phyloP scores from a whole-genome alignment of 2,113 vertebrate species.

The Bambusicola thoracicus region DNA sequence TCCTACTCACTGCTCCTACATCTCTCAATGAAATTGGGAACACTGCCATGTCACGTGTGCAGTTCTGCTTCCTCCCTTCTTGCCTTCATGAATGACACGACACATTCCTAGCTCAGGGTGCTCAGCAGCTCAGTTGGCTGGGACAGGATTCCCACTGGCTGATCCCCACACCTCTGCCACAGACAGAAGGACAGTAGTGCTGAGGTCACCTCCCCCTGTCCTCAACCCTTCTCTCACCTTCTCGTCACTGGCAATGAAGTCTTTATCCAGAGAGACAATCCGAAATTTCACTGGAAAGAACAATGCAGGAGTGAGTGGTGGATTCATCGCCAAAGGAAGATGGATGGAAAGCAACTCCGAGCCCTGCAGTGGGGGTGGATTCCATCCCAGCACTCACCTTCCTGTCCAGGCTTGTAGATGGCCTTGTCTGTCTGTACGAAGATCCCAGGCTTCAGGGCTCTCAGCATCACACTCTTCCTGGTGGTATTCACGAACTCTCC shows the following conservation, averaged over 20 bases:
- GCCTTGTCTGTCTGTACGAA: conserved; percentile 50
- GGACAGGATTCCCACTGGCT: not conserved
- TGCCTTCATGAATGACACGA: not conserved
- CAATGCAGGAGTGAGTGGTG: not conserved
- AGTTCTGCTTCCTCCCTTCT: not conserved
- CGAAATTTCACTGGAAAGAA: conserved; percentile 44
- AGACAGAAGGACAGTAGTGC: not conserved
- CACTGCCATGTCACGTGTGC: rapidly evolving
- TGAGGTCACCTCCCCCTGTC: rapidly evolving
- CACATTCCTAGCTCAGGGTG: not conserved
- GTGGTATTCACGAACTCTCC: not conserved
- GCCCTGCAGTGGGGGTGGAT: not conserved
- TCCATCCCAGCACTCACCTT: conserved; percentile 5
- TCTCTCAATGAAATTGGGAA: rapidly evolving
- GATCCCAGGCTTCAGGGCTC: not conserved
- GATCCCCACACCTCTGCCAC: not conserved
- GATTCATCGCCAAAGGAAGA: rapidly evolving
- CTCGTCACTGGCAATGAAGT: not conserved
- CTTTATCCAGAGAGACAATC: conserved; percentile 20
- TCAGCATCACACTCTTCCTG: not conserved
- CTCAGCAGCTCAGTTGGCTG: not conserved
- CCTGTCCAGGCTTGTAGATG: conserved; percentile 52
- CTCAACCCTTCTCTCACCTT: conserved; percentile 29
- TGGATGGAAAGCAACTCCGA: not conserved
- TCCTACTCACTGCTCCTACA: not conserved